Conservation (phyloP, 2,888 invertebrate species). For the Listrodromus nycthemerus region DNA sequence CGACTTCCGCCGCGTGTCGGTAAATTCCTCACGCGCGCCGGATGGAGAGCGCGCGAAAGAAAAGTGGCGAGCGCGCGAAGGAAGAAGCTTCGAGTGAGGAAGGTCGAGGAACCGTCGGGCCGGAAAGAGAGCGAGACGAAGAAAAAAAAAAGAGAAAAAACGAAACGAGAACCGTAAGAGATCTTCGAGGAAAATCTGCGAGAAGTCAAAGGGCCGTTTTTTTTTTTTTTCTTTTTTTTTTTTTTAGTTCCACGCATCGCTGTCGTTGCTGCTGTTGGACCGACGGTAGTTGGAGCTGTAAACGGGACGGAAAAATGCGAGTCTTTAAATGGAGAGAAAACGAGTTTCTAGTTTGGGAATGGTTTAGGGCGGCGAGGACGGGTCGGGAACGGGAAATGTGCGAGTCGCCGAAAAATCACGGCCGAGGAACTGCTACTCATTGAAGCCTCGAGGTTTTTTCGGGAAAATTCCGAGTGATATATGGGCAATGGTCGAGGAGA, state of each 20-base stretch:
- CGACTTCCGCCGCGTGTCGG: conserved; percentile 56
- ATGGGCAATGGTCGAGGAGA: conserved; percentile 77
- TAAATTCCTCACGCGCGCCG: conserved; percentile 50
- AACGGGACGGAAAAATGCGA: conserved; percentile 45
- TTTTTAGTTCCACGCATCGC: conserved; percentile 25
- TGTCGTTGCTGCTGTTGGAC: not conserved
- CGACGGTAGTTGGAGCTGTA: conserved; percentile 27
- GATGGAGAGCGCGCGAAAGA: conserved; percentile 46
- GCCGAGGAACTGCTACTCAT: conserved; percentile 47
- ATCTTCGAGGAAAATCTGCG: conserved; percentile 47
- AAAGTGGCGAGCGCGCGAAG: conserved; percentile 33
- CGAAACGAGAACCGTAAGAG: conserved; percentile 21
- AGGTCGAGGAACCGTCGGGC: conserved; percentile 1
- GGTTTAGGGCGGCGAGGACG: conserved; percentile 61
- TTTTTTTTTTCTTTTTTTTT: conserved; percentile 34
- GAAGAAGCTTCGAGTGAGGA: conserved; percentile 38
- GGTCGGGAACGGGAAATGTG: conserved; percentile 60
- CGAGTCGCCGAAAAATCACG: conserved; percentile 52
- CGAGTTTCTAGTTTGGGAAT: conserved; percentile 75
- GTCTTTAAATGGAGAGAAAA: conserved; percentile 62
- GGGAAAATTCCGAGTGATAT: conserved; percentile 83
- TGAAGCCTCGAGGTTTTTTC: conserved; percentile 74
- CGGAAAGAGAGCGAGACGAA: conserved; percentile 21
- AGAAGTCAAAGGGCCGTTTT: conserved; percentile 61
- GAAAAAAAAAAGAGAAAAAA: conserved; percentile 17